Base-by-base conservation (phyloP, 2,888 invertebrate genomes). In the Galerucella nymphaeae region DNA sequence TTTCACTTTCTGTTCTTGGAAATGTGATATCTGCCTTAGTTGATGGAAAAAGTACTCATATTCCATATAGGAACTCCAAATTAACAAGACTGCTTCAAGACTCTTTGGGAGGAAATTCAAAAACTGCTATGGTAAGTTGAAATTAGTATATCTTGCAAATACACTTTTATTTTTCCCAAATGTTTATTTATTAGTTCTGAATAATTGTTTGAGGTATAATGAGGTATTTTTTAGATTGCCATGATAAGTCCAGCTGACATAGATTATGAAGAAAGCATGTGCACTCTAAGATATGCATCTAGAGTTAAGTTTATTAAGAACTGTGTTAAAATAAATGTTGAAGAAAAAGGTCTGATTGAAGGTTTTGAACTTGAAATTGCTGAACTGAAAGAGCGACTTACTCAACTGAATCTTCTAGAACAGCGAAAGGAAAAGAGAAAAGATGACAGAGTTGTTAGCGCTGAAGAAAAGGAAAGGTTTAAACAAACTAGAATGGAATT, bases 1-100 rank as follows among this genome's bases (percentile, higher is more conserved):
- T 98, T 75, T 99, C 99, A 0, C 90, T 99, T 0, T 98, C 99
- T 0, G 98, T 98, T 0, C 88, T 99, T 69, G 99, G 99, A 38
- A 99, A 99, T 87, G 99, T 99, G 2, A 99, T 99, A 80, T 98
- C 98, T 5, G 98, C 99, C 1, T 88, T 99, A 76, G 98, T 98
- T 2, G 99, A 99, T 88, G 97, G 98, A 59, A 98, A 98, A 88
- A 95, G 95, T 80, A 95, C 95, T 0, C 98, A 99, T 86, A 96
- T 99, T 80, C 99, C 99, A 0, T 99, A 99, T 87, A 90, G 99
- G 80, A 99, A 99, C 89, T 98, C 98, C 0, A 99, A 99, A 87
- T 88, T 99, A 45, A 99, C 99, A 0, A 87, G 98, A 13, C 87
- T 98, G 48, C 88, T 99, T 73, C 98, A 99, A 88, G 99, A 99